Evolutionary conservation across 2,888 invertebrate genomes (phyloP), one percentile per base, ranked within the genome.

Genomic region (Harpalus rufipes): DNA sequence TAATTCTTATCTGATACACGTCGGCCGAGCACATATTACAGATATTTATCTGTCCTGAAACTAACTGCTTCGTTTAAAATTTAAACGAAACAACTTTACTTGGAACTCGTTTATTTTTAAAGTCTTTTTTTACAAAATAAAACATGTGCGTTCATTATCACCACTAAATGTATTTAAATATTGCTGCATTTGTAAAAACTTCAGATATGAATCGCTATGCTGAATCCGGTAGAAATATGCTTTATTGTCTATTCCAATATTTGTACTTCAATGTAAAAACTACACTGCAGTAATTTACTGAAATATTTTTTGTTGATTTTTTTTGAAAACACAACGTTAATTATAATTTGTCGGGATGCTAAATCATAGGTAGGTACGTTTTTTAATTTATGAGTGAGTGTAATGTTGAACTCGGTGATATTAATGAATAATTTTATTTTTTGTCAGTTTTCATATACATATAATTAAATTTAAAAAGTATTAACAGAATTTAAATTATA

Each of bases 1-100:
- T 82, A 82, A 82, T 74, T 82, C 82, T 82, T 82, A 82, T 82
- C 82, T 72, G 82, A 82, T 82, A 72, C 82, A 74, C 82, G 82
- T 72, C 59, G 58, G 59, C 18, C 80, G 63, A 80, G 61, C 80
- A 80, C 61, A 80, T 80, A 61, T 80, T 80, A 80, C 61, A 41
- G 80, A 80, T 80, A 80, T 80, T 80, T 61, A 80, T 80, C 80
- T 80, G 61, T 80, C 80, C 63, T 80, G 61, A 61, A 80, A 80
- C 80, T 80, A 80, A 80, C 74, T 82, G 82, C 72, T 74, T 82
- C 82, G 82, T 82, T 82, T 82, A 82, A 82, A 82, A 41, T 82
- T 82, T 82, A 82, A 82, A 82, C 82, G 82, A 82, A 25, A 44
- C 81, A 82, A 74, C 74, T 80, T 80, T 80, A 58, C 59, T 61